phyloP scores from a whole-genome alignment of 2,113 vertebrate species.

The Solenodon paradoxus region DNA sequence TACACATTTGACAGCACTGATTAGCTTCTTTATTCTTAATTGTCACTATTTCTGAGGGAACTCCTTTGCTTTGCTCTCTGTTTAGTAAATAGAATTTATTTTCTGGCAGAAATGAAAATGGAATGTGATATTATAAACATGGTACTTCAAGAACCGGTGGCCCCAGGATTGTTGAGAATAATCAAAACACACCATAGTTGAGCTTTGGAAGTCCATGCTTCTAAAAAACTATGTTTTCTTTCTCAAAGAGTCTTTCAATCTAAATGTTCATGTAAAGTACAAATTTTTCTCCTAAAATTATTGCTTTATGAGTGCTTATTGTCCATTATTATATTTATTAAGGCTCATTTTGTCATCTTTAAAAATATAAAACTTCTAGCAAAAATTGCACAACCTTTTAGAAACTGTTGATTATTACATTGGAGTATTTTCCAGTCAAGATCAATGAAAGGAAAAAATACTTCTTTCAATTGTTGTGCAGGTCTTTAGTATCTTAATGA shows the following conservation, averaged over 20 bases:
- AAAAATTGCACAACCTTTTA: background rate
- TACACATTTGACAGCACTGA: background rate
- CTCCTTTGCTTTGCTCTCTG: background rate
- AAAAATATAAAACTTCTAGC: slow-evolving; percentile 23
- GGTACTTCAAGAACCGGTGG: background rate
- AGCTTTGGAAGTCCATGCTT: background rate
- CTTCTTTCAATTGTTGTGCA: background rate
- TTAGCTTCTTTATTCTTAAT: slow-evolving; percentile 48
- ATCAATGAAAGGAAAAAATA: background rate
- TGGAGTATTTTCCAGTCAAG: background rate
- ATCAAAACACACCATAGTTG: background rate
- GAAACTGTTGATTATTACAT: background rate
- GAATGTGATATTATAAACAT: background rate
- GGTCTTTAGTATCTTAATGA: slow-evolving; percentile 1
- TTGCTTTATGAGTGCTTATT: background rate
- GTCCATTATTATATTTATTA: background rate
- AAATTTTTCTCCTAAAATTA: background rate
- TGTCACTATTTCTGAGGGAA: background rate
- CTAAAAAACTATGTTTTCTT: slow-evolving; percentile 19
- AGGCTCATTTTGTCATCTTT: background rate
- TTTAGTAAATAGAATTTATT: slow-evolving; percentile 44
- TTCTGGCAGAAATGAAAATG: background rate
- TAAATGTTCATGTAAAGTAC: background rate
- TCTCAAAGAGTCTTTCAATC: background rate
- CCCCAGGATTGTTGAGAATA: background rate